Percentiles rank a stretch among this genome's conserved stretches.
These are phyloP conservation scores for Dolichotis patagonum DNA, from an alignment of 2,113 vertebrate genomes.

Conservation along the genomic window DNA sequence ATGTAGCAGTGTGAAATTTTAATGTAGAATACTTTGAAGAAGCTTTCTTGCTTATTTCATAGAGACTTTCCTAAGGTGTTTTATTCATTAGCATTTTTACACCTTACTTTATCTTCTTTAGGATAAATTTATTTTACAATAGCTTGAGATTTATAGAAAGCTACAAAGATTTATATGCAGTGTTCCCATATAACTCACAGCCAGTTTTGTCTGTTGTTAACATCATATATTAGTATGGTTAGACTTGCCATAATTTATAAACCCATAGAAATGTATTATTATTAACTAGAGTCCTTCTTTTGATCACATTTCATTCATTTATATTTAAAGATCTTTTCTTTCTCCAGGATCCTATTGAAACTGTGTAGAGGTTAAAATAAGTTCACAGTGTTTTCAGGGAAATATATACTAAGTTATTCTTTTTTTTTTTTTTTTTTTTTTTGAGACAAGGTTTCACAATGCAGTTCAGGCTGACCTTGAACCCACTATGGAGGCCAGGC, in stretches of 20 bases:
- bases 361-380: not conserved
- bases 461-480: not conserved
- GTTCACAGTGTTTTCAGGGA: not conserved
- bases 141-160: not conserved
- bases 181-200: not conserved
- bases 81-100: constrained; percentile 20
- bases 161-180: not conserved
- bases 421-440: not conserved
- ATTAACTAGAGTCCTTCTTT: constrained; percentile 4
- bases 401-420: not conserved
- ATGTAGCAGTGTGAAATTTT: constrained; percentile 18
- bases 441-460: not conserved
- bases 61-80: not conserved
- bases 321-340: not conserved
- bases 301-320: constrained; percentile 49
- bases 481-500: too few relatives aligned
- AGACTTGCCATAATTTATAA: not conserved
- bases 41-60: constrained; percentile 38
- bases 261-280: not conserved
- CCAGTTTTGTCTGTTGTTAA: not conserved
- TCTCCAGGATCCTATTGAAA: constrained; percentile 13
- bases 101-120: not conserved
- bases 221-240: not conserved
- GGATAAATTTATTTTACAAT: constrained; percentile 15
- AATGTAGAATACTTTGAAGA: constrained; percentile 21